phyloP scores from a whole-genome alignment of 2,888 invertebrate species.

The Cryptocheilus praepositus region DNA sequence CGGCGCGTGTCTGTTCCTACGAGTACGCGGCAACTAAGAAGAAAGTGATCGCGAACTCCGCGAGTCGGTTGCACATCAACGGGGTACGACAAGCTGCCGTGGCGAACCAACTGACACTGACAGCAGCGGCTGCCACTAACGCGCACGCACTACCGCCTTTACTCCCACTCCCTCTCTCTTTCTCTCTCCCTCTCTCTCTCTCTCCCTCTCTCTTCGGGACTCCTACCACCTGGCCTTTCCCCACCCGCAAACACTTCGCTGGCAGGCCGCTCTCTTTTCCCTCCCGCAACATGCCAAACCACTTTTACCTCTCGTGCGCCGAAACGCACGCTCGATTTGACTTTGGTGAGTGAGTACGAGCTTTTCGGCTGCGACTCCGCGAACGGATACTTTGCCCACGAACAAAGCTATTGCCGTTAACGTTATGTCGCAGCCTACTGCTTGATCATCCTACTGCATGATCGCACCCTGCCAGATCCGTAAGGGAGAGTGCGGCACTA shows the following conservation, averaged over 20 bases:
- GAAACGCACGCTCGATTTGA: background rate
- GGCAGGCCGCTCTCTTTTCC: conserved; percentile 3
- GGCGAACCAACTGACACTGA: conserved; percentile 69
- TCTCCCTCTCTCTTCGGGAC: background rate
- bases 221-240: background rate
- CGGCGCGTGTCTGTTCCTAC: too few relatives aligned
- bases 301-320: conserved; percentile 4
- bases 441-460: too few relatives aligned
- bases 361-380: too few relatives aligned
- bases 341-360: too few relatives aligned
- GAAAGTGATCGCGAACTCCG: background rate
- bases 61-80: conserved; percentile 46
- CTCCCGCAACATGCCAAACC: conserved; percentile 9
- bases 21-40: background rate
- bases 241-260: background rate
- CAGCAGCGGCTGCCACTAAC: conserved; percentile 58
- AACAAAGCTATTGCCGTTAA: too few relatives aligned
- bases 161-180: too few relatives aligned
- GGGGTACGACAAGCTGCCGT: conserved; percentile 60
- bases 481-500: too few relatives aligned
- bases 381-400: too few relatives aligned
- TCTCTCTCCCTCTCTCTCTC: too few relatives aligned
- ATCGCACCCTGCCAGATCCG: too few relatives aligned
- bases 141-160: conserved; percentile 73
- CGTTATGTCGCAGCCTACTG: too few relatives aligned